Conservation (phyloP, 2,888 invertebrate species). For the Calameuta pallipes region DNA sequence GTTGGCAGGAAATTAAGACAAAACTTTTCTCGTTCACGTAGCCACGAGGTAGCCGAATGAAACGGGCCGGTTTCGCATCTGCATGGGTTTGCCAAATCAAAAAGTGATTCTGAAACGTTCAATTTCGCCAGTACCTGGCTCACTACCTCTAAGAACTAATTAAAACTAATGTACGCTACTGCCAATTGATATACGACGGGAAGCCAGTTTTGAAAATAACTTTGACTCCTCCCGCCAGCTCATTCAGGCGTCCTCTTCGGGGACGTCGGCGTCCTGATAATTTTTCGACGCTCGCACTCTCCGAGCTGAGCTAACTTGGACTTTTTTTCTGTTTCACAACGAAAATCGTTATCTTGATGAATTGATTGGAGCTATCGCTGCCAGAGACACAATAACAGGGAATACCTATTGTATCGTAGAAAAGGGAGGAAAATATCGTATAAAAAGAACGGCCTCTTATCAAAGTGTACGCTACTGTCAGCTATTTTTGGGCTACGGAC, state of each 20-base stretch:
- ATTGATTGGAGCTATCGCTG: not conserved
- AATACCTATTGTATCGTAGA: not conserved
- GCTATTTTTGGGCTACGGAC: not conserved
- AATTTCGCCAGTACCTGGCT: not conserved
- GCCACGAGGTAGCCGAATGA: not conserved
- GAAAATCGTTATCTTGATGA: not conserved
- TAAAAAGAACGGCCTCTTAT: not conserved
- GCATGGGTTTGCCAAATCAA: not conserved
- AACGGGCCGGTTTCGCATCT: not conserved
- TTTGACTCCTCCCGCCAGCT: constrained; percentile 7
- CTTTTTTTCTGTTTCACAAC: not conserved
- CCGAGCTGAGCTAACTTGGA: not conserved
- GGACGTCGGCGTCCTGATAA: not conserved
- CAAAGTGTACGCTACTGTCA: not conserved
- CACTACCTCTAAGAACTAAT: constrained; percentile 30
- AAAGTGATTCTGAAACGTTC: not conserved
- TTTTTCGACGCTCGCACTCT: not conserved
- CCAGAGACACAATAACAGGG: not conserved
- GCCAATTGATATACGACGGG: constrained; percentile 40
- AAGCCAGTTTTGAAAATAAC: constrained; percentile 31
- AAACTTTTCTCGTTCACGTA: not conserved
- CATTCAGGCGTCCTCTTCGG: not conserved
- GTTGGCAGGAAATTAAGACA: not conserved
- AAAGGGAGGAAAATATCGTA: not conserved
- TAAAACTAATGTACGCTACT: constrained; percentile 40